A percentile compares a stretch with the other conserved stretches of the same genome.
These are phyloP conservation scores for Entosphenus tridentatus DNA, from an alignment of 2,113 vertebrate species.

Conservation along the genomic window DNA sequence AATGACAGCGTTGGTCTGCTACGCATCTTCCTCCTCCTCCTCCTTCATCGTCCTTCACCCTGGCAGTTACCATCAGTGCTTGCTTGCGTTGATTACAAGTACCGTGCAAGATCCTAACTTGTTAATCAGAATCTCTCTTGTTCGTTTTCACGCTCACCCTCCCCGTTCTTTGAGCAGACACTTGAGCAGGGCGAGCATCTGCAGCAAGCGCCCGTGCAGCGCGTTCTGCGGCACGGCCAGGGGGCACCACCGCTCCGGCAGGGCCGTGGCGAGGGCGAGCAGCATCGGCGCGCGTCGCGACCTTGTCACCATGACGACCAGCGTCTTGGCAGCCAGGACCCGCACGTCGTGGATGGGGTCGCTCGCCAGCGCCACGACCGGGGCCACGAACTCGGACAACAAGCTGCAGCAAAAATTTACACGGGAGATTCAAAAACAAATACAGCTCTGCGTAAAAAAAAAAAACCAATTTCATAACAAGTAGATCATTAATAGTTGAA, in stretches of 20 bases:
- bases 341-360: slow-evolving; percentile 43
- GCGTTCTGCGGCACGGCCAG: slow-evolving; percentile 28
- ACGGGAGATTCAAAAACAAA: no score
- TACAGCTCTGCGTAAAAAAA: no score
- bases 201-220: slow-evolving; percentile 41
- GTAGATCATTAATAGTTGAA: no score
- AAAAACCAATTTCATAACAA: no score
- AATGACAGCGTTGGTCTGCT: no score
- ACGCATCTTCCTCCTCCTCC: no score
- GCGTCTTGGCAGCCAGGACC: slow-evolving; percentile 37
- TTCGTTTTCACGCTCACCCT: background rate
- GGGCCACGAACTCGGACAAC: slow-evolving; percentile 26
- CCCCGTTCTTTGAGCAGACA: background rate
- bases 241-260: background rate
- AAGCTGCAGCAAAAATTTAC: slow-evolving; percentile 16
- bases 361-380: slow-evolving; percentile 32
- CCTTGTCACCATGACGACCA: slow-evolving; percentile 32
- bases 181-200: slow-evolving; percentile 29
- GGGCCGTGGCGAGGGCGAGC: slow-evolving; percentile 18
- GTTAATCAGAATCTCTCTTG: no score
- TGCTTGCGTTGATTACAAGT: no score
- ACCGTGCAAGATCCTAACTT: no score
- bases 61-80: no score
- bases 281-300: slow-evolving; percentile 22
- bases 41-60: no score